Conservation (phyloP, 2,797 vertebrate species). For the Helostoma temminkii region DNA sequence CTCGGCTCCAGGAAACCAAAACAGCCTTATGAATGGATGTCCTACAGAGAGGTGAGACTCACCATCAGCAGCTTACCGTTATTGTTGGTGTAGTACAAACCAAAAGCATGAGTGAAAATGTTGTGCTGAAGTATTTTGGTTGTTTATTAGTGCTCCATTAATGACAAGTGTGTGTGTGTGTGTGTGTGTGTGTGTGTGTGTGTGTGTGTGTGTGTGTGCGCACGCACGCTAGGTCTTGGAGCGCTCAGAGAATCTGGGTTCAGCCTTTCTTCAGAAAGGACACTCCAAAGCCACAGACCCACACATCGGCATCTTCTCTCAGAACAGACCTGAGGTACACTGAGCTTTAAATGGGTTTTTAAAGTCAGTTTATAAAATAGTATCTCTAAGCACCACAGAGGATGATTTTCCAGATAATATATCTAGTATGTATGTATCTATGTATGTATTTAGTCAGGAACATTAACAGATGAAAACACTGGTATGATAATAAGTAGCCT, state of each 20-base stretch:
- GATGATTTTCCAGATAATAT: too few relatives aligned
- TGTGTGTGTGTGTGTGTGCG: slow-evolving; percentile 16
- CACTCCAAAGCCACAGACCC: slow-evolving; percentile 83
- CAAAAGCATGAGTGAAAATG: too few relatives aligned
- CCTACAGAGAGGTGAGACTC: slow-evolving; percentile 89
- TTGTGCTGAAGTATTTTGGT: not conserved
- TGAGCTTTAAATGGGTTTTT: too few relatives aligned
- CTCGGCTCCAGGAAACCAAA: slow-evolving; percentile 92
- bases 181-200: slow-evolving; percentile 19
- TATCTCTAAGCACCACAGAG: too few relatives aligned
- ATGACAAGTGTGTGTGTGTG: too few relatives aligned
- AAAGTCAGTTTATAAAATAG: too few relatives aligned
- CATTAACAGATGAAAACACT: too few relatives aligned
- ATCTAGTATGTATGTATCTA: too few relatives aligned
- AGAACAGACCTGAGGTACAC: slow-evolving; percentile 94
- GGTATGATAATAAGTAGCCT: too few relatives aligned
- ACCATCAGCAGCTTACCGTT: not conserved
- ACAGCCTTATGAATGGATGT: slow-evolving; percentile 93
- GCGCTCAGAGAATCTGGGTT: slow-evolving; percentile 88
- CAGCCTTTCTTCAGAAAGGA: slow-evolving; percentile 90
- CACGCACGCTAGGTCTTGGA: slow-evolving; percentile 83
- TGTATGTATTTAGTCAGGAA: too few relatives aligned
- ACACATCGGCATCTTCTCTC: slow-evolving; percentile 92
- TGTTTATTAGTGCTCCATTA: too few relatives aligned
- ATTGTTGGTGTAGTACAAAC: too few relatives aligned